Conservation (phyloP, 2,888 invertebrate species). For the Melanotus villosus region DNA sequence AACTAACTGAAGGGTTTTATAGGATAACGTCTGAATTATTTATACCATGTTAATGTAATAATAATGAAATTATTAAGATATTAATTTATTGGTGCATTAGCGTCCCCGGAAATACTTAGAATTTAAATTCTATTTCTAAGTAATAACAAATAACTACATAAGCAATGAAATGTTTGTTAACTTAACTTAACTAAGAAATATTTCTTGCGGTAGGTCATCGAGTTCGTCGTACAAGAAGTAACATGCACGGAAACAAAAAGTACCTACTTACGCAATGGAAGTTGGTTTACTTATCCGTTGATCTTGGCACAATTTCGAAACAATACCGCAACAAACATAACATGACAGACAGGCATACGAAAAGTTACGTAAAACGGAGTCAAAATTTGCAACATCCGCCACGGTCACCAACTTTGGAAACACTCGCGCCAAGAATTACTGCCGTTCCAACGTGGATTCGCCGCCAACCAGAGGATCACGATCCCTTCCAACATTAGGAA, state of each 20-base stretch:
- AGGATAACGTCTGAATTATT: no score
- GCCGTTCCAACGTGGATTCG: constrained; percentile 29
- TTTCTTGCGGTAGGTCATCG: background rate
- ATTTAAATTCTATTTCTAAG: no score
- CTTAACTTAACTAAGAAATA: no score
- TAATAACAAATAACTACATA: no score
- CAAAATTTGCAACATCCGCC: constrained; percentile 16
- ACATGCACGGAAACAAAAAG: background rate
- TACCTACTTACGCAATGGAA: constrained; percentile 3
- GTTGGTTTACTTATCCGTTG: constrained; percentile 16
- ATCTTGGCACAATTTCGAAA: constrained; percentile 25
- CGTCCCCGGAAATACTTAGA: no score
- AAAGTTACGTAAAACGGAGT: constrained; percentile 3
- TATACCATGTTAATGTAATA: no score
- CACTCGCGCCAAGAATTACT: constrained; percentile 34
- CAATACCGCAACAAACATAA: constrained; percentile 19
- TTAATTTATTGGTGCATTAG: no score
- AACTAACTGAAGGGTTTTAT: no score
- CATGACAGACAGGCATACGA: constrained; percentile 2
- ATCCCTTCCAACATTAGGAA: background rate
- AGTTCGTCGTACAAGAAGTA: background rate
- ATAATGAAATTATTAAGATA: no score
- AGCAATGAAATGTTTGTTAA: no score
- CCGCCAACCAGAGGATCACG: constrained; percentile 22
- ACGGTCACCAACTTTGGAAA: constrained; percentile 28